These are phyloP conservation scores for Diplogasteroides magnus DNA, from an alignment of 1,140 invertebrate species.

Conservation along the genomic window DNA sequence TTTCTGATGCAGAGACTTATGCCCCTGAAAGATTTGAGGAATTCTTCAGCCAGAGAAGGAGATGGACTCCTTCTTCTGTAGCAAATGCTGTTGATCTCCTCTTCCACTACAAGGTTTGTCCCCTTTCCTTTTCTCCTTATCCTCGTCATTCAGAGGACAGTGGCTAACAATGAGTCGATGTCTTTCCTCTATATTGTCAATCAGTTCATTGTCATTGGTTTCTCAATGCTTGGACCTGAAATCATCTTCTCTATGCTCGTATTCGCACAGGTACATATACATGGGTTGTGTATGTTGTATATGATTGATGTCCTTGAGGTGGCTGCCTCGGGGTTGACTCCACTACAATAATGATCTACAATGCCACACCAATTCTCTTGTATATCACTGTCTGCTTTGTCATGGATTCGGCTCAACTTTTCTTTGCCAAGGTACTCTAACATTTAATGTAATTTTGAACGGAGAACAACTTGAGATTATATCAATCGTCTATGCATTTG, in stretches of 20 bases:
- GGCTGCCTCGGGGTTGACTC: slow-evolving; percentile 43
- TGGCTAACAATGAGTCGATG: slow-evolving; percentile 93
- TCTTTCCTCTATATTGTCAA: slow-evolving; percentile 90
- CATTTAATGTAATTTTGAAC: no score
- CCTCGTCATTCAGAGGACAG: slow-evolving; percentile 79
- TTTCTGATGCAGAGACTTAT: slow-evolving; percentile 93
- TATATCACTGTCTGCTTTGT: slow-evolving; percentile 84
- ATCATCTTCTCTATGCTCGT: slow-evolving; percentile 76
- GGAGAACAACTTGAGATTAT: no score
- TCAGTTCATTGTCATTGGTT: slow-evolving; percentile 92
- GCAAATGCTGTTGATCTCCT: slow-evolving; percentile 94
- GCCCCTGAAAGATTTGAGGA: slow-evolving; percentile 89
- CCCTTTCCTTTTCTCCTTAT: no score
- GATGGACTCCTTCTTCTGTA: slow-evolving; percentile 93
- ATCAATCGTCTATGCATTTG: slow-evolving; percentile 86
- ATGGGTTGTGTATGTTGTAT: no score
- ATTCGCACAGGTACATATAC: slow-evolving; percentile 65
- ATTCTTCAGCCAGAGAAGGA: slow-evolving; percentile 89
- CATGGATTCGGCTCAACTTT: slow-evolving; percentile 79
- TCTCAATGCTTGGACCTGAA: slow-evolving; percentile 81
- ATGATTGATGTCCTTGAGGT: slow-evolving; percentile 31
- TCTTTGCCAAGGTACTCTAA: slow-evolving; percentile 80
- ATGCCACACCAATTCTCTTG: slow-evolving; percentile 49
- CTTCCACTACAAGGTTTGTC: slow-evolving; percentile 62
- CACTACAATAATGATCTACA: slow-evolving; percentile 36